Base-by-base conservation (phyloP, 1,140 invertebrate species). In the Macrotrachela quadricornifera region DNA sequence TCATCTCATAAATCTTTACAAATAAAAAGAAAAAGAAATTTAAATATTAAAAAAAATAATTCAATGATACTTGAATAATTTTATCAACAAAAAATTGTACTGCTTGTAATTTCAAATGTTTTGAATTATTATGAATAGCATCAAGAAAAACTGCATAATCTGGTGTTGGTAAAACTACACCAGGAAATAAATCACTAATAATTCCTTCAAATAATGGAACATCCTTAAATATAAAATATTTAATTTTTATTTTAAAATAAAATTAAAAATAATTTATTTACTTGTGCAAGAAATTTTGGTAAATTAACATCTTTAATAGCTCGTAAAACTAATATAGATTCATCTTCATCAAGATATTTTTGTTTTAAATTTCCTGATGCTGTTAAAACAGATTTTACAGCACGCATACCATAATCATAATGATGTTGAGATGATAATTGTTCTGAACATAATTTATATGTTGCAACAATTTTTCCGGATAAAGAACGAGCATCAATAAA, bases 241-340 rank as follows among this genome's bases (percentile, higher is more conserved):
- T 12, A 42, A n/a, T 42, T n/a, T 42, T 42, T 12, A 12, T n/a
- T 42, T 12, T 12, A 12, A 42, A 42, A 12, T 42, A n/a, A 42
- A 42, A 42, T n/a, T n/a, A n/a, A n/a, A n/a, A n/a, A n/a, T n/a
- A n/a, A n/a, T n/a, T n/a, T n/a, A n/a, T n/a, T n/a, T n/a, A n/a
- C n/a, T 15, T n/a, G 17, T 13, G 14, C 11, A n/a, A 86, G 63
- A 48, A 94, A 71, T 72, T 95, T 95, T 0, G 87, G 92, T 15
- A 94, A 74, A 75, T 95, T 95, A 87, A 95, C 94, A 65, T 94
- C 87, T 60, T 86, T 74, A 11, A 94, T 48, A 36, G 46, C 45
- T 37, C 42, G 39, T 6, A 54, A 41, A 30, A 54, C n/a, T 3
- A 54, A 48, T 58, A 48, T 45, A 39, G 48, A n/a, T 48, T 54